Evolutionary conservation across 2,113 vertebrate genomes (phyloP).

Genomic region (Indicator maculatus): DNA sequence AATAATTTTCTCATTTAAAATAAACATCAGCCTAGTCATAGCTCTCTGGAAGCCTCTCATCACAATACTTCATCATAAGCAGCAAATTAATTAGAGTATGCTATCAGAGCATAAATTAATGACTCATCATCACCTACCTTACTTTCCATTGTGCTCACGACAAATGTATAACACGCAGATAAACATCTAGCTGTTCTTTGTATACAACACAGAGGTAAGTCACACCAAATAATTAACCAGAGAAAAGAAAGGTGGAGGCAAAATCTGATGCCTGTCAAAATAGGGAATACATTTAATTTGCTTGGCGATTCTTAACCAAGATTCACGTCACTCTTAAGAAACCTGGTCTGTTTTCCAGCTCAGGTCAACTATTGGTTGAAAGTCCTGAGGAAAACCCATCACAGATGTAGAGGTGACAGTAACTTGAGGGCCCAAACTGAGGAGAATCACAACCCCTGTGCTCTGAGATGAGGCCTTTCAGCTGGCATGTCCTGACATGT

Average conservation of each 20-base stretch:
- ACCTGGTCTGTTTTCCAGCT: background rate
- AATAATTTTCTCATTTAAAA: conserved; percentile 6
- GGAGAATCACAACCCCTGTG: rapidly evolving
- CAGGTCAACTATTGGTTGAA: background rate
- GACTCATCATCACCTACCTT: background rate
- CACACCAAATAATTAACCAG: background rate
- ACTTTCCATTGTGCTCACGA: background rate
- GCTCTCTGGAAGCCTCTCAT: background rate
- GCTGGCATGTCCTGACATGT: background rate
- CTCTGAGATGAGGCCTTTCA: background rate
- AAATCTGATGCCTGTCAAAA: background rate
- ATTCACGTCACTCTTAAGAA: background rate
- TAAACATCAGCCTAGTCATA: background rate
- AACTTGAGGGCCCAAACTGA: background rate
- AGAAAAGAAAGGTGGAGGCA: background rate
- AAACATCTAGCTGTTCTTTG: background rate
- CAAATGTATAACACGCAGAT: background rate
- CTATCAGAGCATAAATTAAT: background rate
- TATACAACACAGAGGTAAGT: background rate
- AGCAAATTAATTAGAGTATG: background rate
- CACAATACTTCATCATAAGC: background rate
- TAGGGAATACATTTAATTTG: background rate
- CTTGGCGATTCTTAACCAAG: background rate
- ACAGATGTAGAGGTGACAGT: background rate
- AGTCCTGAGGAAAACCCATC: background rate